Evolutionary conservation across 2,797 vertebrate species (phyloP), one percentile per base, ranked within the genome.

Genomic region (Babyrousa celebensis): DNA sequence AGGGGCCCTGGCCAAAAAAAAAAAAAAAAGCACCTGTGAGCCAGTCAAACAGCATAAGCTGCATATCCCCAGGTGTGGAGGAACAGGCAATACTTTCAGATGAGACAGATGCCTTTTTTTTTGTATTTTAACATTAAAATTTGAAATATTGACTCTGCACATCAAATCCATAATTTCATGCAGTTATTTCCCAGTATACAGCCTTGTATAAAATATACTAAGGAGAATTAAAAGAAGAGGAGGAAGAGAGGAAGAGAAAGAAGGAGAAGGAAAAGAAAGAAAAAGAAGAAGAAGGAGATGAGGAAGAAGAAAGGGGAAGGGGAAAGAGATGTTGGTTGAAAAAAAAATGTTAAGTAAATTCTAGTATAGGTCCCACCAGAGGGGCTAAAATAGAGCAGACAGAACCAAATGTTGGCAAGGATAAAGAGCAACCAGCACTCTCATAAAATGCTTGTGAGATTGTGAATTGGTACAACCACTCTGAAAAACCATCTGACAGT

Each of bases 61-160:
- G 1, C 29, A 25, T 4, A 52, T 40, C 54, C 62, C 43, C 6
- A 2, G 2, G 32, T 18, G 36, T 27, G n/a, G 40, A 71, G 5
- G 25, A 25, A 27, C 12, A 14, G 0, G 11, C 20, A 11, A 20
- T 3, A 29, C 20, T 29, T 58, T 80, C 1, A 32, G 25, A 52
- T 1, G 79, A 85, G 32, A 15, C 27, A 0, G 11, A 25, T n/a
- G 18, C 7, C 32, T 5, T 20, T 70, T 20, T 70, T 36, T 36
- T 36, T 62, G 54, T 21, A 68, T 74, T 77, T 60, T 83, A 70
- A 17, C 7, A 79, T 52, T 63, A 21, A 71, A 48, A 29, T 68
- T 74, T 43, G 12, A 58, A 71, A 71, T 83, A 48, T 16, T 40
- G 63, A 54, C 65, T 78, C 83, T 80, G 20, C 16, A n/a, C 3